Evolutionary conservation across 2,888 invertebrate species (phyloP).

Genomic region (Drosophila limbata): DNA sequence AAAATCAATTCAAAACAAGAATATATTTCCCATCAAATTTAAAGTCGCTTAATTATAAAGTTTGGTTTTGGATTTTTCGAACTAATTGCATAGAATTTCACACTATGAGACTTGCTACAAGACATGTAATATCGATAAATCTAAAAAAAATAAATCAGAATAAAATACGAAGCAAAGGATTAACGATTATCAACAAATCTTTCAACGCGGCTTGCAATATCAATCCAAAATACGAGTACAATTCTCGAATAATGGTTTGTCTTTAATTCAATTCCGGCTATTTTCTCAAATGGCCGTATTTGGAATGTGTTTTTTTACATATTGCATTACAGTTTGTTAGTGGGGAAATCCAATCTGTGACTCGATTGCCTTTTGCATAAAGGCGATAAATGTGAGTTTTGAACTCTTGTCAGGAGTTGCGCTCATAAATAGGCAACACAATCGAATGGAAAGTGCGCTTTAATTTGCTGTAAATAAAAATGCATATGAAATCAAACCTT

Average conservation of each 20-base stretch:
- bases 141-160: no score
- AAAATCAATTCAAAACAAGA: no score
- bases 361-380: constrained; percentile 1
- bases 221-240: not conserved
- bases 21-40: no score
- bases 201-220: not conserved
- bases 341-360: not conserved
- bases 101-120: no score
- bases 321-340: constrained; percentile 8
- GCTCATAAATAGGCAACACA: constrained; percentile 30
- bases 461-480: not conserved
- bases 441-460: not conserved
- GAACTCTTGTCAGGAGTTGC: not conserved
- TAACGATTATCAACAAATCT: not conserved
- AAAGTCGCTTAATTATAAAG: no score
- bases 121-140: no score
- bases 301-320: not conserved
- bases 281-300: not conserved
- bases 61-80: no score
- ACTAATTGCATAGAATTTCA: no score
- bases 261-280: constrained; percentile 6
- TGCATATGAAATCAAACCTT: no score
- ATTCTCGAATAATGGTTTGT: not conserved
- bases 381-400: not conserved
- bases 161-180: not conserved